These are phyloP conservation scores for Lasioglossum calceatum DNA, from an alignment of 2,888 invertebrate genomes.

Conservation along the genomic window DNA sequence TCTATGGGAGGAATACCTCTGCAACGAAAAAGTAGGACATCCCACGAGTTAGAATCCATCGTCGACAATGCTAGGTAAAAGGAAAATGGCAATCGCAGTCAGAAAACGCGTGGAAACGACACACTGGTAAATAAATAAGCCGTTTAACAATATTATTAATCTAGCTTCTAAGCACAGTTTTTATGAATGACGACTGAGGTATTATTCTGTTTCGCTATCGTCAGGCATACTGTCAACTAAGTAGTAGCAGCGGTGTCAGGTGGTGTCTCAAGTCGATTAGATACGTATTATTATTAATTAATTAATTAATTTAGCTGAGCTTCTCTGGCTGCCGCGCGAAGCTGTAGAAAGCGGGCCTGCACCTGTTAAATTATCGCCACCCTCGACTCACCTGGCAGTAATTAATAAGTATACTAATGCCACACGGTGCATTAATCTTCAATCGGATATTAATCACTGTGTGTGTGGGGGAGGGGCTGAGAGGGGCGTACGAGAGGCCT, in stretches of 20 bases:
- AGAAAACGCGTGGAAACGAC: constrained; percentile 26
- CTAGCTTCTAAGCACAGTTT: constrained; percentile 67
- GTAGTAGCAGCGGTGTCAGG: constrained; percentile 50
- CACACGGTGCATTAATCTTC: constrained; percentile 50
- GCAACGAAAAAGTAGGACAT: neutral
- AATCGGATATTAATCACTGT: constrained; percentile 58
- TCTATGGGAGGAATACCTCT: no score
- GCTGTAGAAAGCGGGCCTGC: constrained; percentile 81
- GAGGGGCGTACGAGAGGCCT: constrained; percentile 16
- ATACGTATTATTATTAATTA: constrained; percentile 11
- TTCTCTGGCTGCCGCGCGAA: constrained; percentile 73
- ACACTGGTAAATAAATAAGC: constrained; percentile 51
- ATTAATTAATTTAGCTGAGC: constrained; percentile 66
- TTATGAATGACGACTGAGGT: constrained; percentile 37
- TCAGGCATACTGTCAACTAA: constrained; percentile 56
- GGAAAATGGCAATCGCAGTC: constrained; percentile 33
- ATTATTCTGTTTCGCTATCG: constrained; percentile 53
- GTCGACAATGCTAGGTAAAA: neutral
- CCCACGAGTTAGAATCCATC: neutral
- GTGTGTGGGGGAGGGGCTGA: constrained; percentile 16
- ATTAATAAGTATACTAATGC: constrained; percentile 60
- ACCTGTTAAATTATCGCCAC: constrained; percentile 76
- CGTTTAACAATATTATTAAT: constrained; percentile 63
- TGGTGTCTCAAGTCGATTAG: constrained; percentile 49
- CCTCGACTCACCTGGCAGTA: constrained; percentile 77